These are phyloP conservation scores for Solenopsis invicta DNA, from an alignment of 1,140 invertebrate genomes.

Conservation along the genomic window DNA sequence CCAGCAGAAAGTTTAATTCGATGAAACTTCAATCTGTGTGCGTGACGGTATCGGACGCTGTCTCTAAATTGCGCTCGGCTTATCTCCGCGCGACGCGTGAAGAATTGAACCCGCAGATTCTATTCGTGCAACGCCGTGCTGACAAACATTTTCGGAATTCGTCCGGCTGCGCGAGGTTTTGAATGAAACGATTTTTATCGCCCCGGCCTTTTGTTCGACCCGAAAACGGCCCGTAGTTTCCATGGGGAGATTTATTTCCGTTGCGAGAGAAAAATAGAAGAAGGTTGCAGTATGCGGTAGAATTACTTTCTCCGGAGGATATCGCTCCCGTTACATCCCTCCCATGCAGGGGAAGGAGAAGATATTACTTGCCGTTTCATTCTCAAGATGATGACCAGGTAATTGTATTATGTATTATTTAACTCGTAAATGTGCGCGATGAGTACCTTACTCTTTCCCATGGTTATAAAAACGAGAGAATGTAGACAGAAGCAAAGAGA, in stretches of 20 bases:
- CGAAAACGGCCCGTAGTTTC: slow-evolving; percentile 39
- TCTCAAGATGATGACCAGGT: not conserved
- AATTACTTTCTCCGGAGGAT: slow-evolving; percentile 49
- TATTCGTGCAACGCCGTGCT: slow-evolving; percentile 15
- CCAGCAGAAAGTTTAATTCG: slow-evolving; percentile 70
- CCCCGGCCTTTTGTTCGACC: slow-evolving; percentile 35
- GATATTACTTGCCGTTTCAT: not conserved
- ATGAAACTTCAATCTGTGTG: slow-evolving; percentile 57
- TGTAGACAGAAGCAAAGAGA: not conserved
- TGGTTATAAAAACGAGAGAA: not conserved
- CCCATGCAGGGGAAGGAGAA: not conserved
- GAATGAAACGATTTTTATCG: slow-evolving; percentile 57
- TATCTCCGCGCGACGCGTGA: slow-evolving; percentile 32
- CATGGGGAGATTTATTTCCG: slow-evolving; percentile 59
- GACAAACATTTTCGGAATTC: slow-evolving; percentile 58
- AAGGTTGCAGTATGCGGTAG: slow-evolving; percentile 1
- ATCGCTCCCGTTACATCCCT: slow-evolving; percentile 4
- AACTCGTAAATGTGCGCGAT: not conserved
- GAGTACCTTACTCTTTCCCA: not conserved
- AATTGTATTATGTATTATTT: not conserved
- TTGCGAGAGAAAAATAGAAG: slow-evolving; percentile 11
- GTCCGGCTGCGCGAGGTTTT: slow-evolving; percentile 24
- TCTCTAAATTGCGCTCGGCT: slow-evolving; percentile 36
- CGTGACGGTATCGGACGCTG: slow-evolving; percentile 7
- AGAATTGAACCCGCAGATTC: slow-evolving; percentile 64